Evolutionary conservation across 2,888 invertebrate species (phyloP).

Genomic region (Catocala fraxini): DNA sequence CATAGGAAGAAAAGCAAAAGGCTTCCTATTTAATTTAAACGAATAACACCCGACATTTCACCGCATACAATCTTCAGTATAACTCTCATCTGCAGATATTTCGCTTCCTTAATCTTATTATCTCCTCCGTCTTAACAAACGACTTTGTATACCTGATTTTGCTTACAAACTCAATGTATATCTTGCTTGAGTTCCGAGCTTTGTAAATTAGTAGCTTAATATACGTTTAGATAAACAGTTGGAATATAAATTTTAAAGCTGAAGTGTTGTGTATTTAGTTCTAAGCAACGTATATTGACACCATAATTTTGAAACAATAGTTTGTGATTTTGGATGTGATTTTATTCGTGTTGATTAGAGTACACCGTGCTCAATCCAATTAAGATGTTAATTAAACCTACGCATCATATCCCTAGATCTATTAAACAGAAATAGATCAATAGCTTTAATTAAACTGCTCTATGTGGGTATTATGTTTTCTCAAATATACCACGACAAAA

Average conservation of each 20-base stretch:
- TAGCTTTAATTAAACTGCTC: no score
- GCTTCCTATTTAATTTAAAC: background rate
- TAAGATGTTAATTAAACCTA: no score
- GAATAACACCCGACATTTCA: background rate
- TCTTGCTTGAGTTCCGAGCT: background rate
- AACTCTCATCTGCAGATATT: background rate
- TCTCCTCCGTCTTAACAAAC: slow-evolving; percentile 1
- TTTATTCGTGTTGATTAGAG: no score
- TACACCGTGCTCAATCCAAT: no score
- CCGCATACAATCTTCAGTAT: background rate
- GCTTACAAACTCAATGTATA: background rate
- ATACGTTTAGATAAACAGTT: background rate
- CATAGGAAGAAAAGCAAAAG: no score
- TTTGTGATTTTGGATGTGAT: no score
- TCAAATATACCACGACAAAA: no score
- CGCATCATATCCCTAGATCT: no score
- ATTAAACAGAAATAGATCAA: no score
- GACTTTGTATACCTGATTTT: slow-evolving; percentile 1
- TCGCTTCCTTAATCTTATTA: background rate
- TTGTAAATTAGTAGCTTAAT: slow-evolving; percentile 3
- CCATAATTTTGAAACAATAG: background rate
- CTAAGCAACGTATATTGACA: background rate
- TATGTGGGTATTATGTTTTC: no score
- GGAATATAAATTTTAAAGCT: background rate
- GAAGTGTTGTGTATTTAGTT: background rate